These are phyloP conservation scores for Melinaea menophilus DNA, from an alignment of 2,888 invertebrate species.

Conservation along the genomic window DNA sequence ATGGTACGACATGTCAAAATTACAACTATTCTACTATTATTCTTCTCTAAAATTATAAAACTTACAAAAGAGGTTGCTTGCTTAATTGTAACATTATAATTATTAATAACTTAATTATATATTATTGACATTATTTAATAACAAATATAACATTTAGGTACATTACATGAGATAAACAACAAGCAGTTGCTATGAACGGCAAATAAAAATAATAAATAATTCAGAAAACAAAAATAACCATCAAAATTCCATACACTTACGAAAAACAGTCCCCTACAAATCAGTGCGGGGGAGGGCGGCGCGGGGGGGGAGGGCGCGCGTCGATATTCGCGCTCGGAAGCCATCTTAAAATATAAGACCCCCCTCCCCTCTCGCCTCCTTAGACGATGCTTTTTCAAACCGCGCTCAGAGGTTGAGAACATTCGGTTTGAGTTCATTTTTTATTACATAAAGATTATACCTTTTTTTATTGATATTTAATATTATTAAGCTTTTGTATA, in stretches of 20 bases:
- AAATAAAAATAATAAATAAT: neutral
- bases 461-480: too few species aligned
- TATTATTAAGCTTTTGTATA: too few species aligned
- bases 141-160: too few species aligned
- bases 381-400: conserved; percentile 73
- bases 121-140: too few species aligned
- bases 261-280: conserved; percentile 27
- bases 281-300: conserved; percentile 36
- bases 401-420: conserved; percentile 47
- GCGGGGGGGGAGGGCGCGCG: conserved; percentile 51
- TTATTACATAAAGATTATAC: neutral
- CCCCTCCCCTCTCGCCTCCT: conserved; percentile 53
- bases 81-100: too few species aligned
- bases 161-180: neutral
- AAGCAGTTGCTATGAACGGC: neutral
- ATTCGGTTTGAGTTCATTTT: conserved; percentile 40
- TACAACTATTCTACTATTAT: too few species aligned
- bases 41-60: too few species aligned
- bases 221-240: neutral
- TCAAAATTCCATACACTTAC: conserved; percentile 8
- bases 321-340: conserved; percentile 74
- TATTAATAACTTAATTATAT: too few species aligned
- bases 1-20: too few species aligned
- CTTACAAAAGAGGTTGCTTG: too few species aligned
- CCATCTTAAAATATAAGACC: conserved; percentile 76